These are phyloP conservation scores for Alethe diademata DNA, from an alignment of 2,113 vertebrate species.

Conservation along the genomic window DNA sequence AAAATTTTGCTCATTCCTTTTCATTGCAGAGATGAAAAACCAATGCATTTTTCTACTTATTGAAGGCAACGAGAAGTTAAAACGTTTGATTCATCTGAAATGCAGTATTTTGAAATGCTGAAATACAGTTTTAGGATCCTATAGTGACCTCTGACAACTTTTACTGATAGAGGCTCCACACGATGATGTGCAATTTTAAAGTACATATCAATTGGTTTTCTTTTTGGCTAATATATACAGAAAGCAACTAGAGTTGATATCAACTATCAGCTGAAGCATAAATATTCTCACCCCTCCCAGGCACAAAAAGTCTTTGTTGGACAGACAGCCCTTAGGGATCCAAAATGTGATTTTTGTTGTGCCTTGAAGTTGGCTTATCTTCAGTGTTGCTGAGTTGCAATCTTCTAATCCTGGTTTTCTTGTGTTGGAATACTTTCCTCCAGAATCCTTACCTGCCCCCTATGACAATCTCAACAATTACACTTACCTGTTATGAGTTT, in stretches of 20 bases:
- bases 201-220: neutral
- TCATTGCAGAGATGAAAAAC: neutral
- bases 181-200: neutral
- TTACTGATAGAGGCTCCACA: neutral
- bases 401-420: neutral
- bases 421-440: neutral
- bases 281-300: neutral
- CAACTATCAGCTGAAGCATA: neutral
- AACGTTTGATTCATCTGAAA: neutral
- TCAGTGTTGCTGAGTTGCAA: neutral
- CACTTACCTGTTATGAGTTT: neutral
- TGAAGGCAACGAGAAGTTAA: neutral
- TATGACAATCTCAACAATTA: neutral
- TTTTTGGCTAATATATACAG: neutral
- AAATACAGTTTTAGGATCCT: neutral
- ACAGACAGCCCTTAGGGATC: neutral
- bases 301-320: neutral
- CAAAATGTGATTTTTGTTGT: neutral
- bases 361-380: neutral
- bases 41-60: neutral
- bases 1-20: neutral
- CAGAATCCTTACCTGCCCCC: neutral
- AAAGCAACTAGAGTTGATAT: neutral
- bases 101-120: neutral
- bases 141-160: neutral